Percentiles rank a stretch among this genome's conserved stretches.
Conservation (phyloP, 1,140 invertebrate species). For the Bombus pyrosoma region DNA sequence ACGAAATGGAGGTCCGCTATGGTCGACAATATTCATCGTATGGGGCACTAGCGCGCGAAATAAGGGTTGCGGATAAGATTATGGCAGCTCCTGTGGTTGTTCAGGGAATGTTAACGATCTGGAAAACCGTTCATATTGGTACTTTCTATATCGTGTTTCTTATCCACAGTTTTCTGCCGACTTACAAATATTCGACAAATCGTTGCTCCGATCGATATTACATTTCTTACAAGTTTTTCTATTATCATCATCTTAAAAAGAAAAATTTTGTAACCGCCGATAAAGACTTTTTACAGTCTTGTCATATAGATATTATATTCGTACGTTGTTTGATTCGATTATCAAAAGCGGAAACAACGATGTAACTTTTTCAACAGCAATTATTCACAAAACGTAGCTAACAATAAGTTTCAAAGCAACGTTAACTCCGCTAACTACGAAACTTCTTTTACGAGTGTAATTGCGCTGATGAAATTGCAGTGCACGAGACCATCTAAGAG, state of each 20-base stretch:
- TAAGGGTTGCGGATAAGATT: constrained; percentile 41
- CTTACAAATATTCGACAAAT: neutral
- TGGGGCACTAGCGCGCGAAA: constrained; percentile 35
- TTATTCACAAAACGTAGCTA: neutral
- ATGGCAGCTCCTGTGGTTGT: neutral
- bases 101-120: constrained; percentile 34
- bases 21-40: constrained; percentile 44
- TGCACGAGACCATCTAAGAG: neutral
- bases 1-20: constrained; percentile 28
- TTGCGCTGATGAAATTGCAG: neutral
- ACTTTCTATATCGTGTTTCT: neutral
- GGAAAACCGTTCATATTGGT: neutral
- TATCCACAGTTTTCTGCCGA: neutral
- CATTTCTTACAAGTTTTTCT: neutral
- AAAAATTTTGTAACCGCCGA: neutral
- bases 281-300: neutral
- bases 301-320: neutral
- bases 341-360: too few relatives aligned
- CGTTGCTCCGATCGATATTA: neutral
- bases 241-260: neutral
- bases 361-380: neutral
- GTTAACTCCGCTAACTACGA: neutral
- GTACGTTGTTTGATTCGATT: neutral
- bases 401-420: neutral
- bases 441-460: neutral